Evolutionary conservation across 2,888 invertebrate species (phyloP).

Genomic region (Leptopilina drosophilae): DNA sequence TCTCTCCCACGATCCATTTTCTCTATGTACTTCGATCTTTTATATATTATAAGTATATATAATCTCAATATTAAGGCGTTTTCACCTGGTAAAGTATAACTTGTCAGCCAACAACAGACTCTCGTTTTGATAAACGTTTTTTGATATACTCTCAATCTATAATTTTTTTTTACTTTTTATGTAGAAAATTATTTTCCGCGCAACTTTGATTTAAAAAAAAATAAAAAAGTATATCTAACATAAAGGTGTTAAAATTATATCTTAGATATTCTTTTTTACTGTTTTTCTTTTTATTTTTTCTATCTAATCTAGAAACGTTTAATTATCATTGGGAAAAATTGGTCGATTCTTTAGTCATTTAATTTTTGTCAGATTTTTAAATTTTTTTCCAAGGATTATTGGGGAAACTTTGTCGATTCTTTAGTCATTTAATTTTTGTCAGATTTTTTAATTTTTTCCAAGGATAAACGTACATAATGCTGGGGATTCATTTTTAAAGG

Average conservation of each 20-base stretch:
- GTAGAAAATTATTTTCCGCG: no score
- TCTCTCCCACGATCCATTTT: conserved; percentile 56
- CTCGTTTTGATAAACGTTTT: conserved; percentile 62
- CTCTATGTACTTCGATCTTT: conserved; percentile 54
- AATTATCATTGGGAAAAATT: neutral
- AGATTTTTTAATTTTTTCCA: no score
- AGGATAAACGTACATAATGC: neutral
- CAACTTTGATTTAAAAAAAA: no score
- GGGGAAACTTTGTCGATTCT: neutral
- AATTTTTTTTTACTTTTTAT: conserved; percentile 51
- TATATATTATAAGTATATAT: conserved; percentile 46
- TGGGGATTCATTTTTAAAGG: neutral
- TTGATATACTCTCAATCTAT: conserved; percentile 52
- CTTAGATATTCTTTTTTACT: neutral
- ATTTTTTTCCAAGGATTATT: no score
- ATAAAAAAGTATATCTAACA: no score
- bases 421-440: no score
- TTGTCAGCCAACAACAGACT: conserved; percentile 62
- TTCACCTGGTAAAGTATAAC: conserved; percentile 63
- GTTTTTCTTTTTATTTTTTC: neutral
- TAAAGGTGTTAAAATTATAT: no score
- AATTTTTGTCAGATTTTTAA: no score
- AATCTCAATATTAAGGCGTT: conserved; percentile 66
- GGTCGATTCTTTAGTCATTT: no score
- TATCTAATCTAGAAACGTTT: no score